phyloP scores from a whole-genome alignment of 1,140 invertebrate genomes.

The Panagrolaimus sp. region DNA sequence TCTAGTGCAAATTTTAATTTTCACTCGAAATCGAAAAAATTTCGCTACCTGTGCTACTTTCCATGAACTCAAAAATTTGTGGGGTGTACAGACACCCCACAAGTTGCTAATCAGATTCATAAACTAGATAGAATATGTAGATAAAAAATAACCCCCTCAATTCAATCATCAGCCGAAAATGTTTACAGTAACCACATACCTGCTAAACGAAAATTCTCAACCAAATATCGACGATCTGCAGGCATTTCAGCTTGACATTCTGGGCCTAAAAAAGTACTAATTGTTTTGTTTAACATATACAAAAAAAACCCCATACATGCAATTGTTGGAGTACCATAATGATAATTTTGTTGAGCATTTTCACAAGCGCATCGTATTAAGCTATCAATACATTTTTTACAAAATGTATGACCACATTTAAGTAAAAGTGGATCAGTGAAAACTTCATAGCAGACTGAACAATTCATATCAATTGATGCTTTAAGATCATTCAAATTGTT shows the following conservation, averaged over 20 bases:
- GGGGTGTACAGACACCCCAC: too few relatives aligned
- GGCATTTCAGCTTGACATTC: neutral
- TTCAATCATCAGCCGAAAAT: too few relatives aligned
- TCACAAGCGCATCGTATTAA: neutral
- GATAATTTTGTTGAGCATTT: neutral
- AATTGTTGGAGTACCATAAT: neutral
- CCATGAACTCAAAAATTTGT: too few relatives aligned
- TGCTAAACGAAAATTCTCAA: neutral
- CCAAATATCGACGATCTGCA: neutral
- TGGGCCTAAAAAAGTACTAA: too few relatives aligned
- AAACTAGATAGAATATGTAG: too few relatives aligned
- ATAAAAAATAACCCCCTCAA: too few relatives aligned
- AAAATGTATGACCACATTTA: neutral
- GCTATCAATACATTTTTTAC: neutral
- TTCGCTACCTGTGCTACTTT: too few relatives aligned
- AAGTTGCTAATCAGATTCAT: too few relatives aligned
- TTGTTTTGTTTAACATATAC: too few relatives aligned
- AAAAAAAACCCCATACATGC: too few relatives aligned
- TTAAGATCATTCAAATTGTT: constrained; percentile 25
- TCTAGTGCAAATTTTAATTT: too few relatives aligned
- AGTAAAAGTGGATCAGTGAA: neutral
- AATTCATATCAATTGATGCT: neutral
- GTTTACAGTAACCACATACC: neutral
- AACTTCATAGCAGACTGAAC: neutral
- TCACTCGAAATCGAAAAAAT: too few relatives aligned